These are phyloP conservation scores for Semaprochilodus insignis DNA, from an alignment of 2,797 vertebrate genomes.

Conservation along the genomic window DNA sequence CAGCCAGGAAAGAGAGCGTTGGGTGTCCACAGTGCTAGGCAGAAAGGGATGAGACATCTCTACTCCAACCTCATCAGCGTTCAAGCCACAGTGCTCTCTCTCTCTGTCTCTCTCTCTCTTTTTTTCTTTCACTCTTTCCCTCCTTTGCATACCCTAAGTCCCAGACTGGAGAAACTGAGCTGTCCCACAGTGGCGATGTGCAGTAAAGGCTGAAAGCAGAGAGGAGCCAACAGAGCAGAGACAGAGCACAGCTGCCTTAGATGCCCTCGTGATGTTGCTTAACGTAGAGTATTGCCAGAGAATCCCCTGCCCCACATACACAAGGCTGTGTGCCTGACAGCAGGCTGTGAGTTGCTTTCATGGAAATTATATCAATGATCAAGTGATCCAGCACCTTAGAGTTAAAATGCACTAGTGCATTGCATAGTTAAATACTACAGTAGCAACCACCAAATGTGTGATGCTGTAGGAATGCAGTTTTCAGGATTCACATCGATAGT, in stretches of 20 bases:
- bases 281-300: constrained; percentile 2
- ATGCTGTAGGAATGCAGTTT: background rate
- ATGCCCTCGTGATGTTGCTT: constrained; percentile 3
- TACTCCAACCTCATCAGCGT: constrained; percentile 3
- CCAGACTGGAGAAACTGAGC: background rate
- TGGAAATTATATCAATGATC: constrained; percentile 15
- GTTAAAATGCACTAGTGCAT: background rate
- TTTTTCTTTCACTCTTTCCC: background rate
- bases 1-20: background rate
- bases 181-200: background rate
- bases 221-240: constrained; percentile 8
- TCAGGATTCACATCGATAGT: too few relatives aligned
- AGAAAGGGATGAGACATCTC: background rate
- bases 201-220: background rate
- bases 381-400: background rate
- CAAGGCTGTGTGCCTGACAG: constrained; percentile 4
- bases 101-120: constrained; percentile 2
- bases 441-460: background rate
- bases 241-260: constrained; percentile 5
- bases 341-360: constrained; percentile 1
- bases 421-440: background rate
- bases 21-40: background rate
- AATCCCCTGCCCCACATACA: constrained; percentile 4
- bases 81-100: background rate
- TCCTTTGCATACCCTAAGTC: background rate